Percentiles rank a stretch among this genome's conserved stretches.
phyloP scores from a whole-genome alignment of 2,113 vertebrate genomes.

The Takifugu flavidus region DNA sequence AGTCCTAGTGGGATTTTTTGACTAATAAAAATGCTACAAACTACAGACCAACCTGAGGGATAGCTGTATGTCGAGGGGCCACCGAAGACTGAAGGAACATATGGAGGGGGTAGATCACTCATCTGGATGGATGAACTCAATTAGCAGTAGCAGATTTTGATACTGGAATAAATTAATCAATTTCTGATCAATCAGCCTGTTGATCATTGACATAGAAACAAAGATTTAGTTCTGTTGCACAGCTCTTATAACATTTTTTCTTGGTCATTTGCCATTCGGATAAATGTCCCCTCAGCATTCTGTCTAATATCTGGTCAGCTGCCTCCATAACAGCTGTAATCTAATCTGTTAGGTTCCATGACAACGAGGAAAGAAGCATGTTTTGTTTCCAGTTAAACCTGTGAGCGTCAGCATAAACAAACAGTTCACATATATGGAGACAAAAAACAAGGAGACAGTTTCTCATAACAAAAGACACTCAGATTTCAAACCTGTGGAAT shows the following conservation, averaged over 20 bases:
- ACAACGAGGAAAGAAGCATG: neutral
- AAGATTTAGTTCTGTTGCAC: neutral
- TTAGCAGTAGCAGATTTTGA: neutral
- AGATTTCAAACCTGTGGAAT: too few species aligned
- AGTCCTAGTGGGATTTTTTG: too few species aligned
- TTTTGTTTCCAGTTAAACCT: conserved; percentile 12
- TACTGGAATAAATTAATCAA: neutral
- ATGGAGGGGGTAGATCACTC: conserved; percentile 46
- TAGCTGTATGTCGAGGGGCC: neutral
- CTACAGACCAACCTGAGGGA: conserved; percentile 18
- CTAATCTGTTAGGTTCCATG: conserved; percentile 21
- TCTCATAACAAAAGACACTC: neutral
- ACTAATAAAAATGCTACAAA: too few species aligned
- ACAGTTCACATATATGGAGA: too few species aligned
- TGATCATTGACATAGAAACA: neutral
- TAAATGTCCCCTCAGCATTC: neutral
- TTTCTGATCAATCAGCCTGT: neutral
- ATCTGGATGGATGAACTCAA: conserved; percentile 15
- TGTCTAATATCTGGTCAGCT: conserved; percentile 13
- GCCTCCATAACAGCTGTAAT: conserved; percentile 39
- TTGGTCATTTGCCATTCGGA: neutral
- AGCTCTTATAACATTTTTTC: neutral
- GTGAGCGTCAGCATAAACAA: neutral
- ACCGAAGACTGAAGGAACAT: conserved; percentile 11
- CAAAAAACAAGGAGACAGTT: too few species aligned